These are phyloP conservation scores for Xenopus tropicalis DNA, from an alignment of 2,113 vertebrate species.

Conservation along the genomic window DNA sequence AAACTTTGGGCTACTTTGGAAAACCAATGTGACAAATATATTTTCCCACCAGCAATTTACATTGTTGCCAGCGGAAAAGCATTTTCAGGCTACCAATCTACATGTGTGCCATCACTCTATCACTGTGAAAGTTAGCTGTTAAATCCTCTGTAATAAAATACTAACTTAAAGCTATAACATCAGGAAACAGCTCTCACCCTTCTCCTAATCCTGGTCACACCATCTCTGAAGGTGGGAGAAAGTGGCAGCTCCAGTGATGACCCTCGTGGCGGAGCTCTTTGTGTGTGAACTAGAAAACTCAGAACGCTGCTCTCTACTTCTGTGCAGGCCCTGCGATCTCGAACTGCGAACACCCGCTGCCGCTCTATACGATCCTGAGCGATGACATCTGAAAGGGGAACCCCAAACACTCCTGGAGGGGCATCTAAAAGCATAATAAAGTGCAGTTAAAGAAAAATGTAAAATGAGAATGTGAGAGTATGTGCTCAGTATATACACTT, in stretches of 20 bases:
- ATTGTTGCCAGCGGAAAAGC: too few relatives aligned
- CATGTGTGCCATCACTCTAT: too few relatives aligned
- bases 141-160: too few relatives aligned
- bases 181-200: slow-evolving; percentile 58
- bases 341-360: slow-evolving; percentile 68
- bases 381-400: slow-evolving; percentile 74
- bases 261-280: slow-evolving; percentile 38
- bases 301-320: slow-evolving; percentile 76
- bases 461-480: too few relatives aligned
- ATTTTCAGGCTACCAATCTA: too few relatives aligned
- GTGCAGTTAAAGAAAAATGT: background rate
- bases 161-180: too few relatives aligned
- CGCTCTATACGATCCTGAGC: slow-evolving; percentile 68
- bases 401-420: slow-evolving; percentile 71
- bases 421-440: slow-evolving; percentile 62
- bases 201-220: slow-evolving; percentile 63
- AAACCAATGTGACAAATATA: too few relatives aligned
- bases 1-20: too few relatives aligned
- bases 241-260: slow-evolving; percentile 34
- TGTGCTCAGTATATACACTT: too few relatives aligned
- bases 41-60: too few relatives aligned
- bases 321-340: slow-evolving; percentile 74
- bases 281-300: slow-evolving; percentile 70
- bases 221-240: slow-evolving; percentile 55
- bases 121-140: too few relatives aligned